These are phyloP conservation scores for Anthopleura xanthogrammica DNA, from an alignment of 92 coral and sea anemone species.

Conservation along the genomic window DNA sequence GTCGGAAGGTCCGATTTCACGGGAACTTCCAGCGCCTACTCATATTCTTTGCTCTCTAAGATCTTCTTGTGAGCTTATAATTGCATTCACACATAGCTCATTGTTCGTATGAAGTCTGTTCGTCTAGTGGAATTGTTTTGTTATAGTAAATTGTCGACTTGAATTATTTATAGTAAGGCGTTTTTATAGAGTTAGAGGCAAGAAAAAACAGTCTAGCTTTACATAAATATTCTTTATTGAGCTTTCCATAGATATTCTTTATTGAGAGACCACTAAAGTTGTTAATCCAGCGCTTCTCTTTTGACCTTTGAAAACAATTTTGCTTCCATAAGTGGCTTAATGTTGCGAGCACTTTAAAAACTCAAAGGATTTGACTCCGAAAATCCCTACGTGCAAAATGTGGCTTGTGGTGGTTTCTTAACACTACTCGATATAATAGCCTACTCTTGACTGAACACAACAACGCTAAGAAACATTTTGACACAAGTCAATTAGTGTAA, in stretches of 20 bases:
- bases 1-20: slow-evolving; percentile 25
- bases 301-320: slow-evolving; percentile 32
- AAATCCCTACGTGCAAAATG: slow-evolving; percentile 30
- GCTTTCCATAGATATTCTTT: neutral
- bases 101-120: neutral
- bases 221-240: neutral
- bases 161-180: neutral
- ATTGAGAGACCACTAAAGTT: neutral
- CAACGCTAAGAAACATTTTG: neutral
- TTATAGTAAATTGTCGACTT: neutral
- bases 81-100: neutral
- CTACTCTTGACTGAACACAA: neutral
- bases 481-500: slow-evolving; percentile 2
- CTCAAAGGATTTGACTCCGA: slow-evolving; percentile 17
- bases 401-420: slow-evolving; percentile 14
- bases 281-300: neutral
- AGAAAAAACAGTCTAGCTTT: neutral
- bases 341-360: slow-evolving; percentile 20
- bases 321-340: slow-evolving; percentile 29
- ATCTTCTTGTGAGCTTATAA: neutral
- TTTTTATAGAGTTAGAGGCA: neutral
- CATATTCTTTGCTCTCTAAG: neutral
- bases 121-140: neutral
- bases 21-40: slow-evolving; percentile 10
- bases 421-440: slow-evolving; percentile 12